Base-by-base conservation (phyloP, 2,888 invertebrate genomes). In the Tanypteryx hageni region DNA sequence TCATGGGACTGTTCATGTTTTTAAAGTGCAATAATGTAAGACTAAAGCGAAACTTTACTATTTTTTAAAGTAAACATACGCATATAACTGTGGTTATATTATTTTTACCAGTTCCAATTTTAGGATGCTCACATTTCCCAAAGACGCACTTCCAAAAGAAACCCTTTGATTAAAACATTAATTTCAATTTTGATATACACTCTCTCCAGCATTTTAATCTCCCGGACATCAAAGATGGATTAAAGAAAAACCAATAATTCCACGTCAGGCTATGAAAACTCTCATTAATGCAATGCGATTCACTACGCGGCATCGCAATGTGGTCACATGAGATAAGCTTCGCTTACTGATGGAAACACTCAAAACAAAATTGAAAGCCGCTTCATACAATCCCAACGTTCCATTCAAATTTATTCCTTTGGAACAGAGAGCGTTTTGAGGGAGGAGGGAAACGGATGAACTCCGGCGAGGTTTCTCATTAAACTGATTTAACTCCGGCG, bases 201-300 rank as follows among this genome's bases (percentile, higher is more conserved):
- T n/a, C 44, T 76, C 10, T 76, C 76, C 76, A 76, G 76, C 18
- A 76, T 76, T 76, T 76, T 13, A 22, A 76, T 27, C 68, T 22
- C 68, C 18, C 68, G n/a, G 22, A 22, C 76, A 76, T 76, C 76
- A 76, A 76, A 76, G 76, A 76, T 76, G 76, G 76, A 76, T 76
- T 76, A 76, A 76, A 76, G 76, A 76, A 76, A 76, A 76, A 76
- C 76, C 76, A 76, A 76, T 76, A 76, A 76, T 76, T 76, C 27
- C 76, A 76, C 76, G 76, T 76, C 76, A 27, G 76, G 22, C 76
- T 76, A 76, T 76, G 76, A 76, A 76, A 76, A 76, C 27, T 76
- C 76, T 76, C 76, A 76, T 76, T 76, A 76, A 76, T 76, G 76
- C 76, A 76, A 76, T 76, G 76, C 76, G 76, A 76, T 76, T 76